phyloP scores from a whole-genome alignment of 2,888 invertebrate species.

The Heliconius ismenius region DNA sequence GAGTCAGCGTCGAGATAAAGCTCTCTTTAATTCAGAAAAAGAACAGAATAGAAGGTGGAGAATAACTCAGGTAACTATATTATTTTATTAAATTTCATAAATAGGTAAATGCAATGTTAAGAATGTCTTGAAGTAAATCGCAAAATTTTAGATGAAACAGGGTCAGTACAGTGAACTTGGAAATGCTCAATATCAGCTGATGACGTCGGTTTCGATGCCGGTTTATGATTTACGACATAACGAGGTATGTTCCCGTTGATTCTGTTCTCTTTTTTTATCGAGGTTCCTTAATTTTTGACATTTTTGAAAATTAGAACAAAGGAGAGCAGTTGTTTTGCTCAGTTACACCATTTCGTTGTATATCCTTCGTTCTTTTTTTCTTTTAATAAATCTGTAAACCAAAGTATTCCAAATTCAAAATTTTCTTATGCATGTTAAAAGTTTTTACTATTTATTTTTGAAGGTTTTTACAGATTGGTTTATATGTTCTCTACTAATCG shows the following conservation, averaged over 20 bases:
- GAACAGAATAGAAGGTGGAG: conserved; percentile 84
- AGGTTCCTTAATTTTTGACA: conserved; percentile 45
- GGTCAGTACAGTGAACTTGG: conserved; percentile 84
- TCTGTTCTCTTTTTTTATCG: conserved; percentile 32
- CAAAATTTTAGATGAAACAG: conserved; percentile 78
- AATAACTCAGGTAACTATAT: conserved; percentile 67
- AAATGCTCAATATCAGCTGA: conserved; percentile 87
- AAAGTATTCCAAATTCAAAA: conserved; percentile 61
- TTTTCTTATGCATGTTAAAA: conserved; percentile 66
- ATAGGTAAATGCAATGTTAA: background rate
- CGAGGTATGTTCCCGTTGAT: conserved; percentile 83
- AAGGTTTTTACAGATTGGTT: conserved; percentile 75
- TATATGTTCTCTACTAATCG: conserved; percentile 67
- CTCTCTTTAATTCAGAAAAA: conserved; percentile 82
- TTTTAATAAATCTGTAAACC: conserved; percentile 48
- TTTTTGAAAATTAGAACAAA: conserved; percentile 46
- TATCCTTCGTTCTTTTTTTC: conserved; percentile 51
- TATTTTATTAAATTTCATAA: background rate
- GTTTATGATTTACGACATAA: conserved; percentile 94
- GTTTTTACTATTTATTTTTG: conserved; percentile 54
- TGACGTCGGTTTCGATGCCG: conserved; percentile 96
- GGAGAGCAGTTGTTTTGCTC: background rate
- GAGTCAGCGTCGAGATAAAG: conserved; percentile 84
- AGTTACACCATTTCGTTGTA: conserved; percentile 21
- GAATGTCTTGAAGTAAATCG: background rate